phyloP scores from a whole-genome alignment of 1,140 invertebrate genomes.

The Marisa cornuarietis region DNA sequence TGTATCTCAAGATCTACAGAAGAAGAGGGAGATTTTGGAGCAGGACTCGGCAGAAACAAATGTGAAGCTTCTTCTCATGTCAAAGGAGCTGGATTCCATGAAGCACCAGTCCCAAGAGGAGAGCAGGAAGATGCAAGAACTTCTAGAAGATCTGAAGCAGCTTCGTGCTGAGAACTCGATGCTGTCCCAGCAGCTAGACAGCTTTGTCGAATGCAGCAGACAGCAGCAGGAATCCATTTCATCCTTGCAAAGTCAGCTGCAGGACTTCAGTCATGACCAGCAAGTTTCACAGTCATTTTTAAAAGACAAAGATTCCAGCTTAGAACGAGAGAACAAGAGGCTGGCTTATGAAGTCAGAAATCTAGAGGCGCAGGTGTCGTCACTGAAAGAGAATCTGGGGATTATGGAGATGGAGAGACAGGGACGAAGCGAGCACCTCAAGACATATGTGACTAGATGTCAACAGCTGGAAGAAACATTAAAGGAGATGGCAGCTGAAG shows the following conservation, averaged over 20 bases:
- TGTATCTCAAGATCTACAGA: not conserved
- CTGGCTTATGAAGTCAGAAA: conserved; percentile 21
- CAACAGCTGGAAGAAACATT: conserved; percentile 27
- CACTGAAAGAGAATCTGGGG: conserved; percentile 38
- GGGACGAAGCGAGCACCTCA: conserved; percentile 31
- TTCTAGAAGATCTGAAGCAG: conserved; percentile 17
- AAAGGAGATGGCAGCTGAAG: conserved; percentile 23
- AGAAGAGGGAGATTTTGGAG: conserved; percentile 24
- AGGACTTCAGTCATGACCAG: not conserved
- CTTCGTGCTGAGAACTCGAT: conserved; percentile 5
- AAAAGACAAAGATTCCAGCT: not conserved
- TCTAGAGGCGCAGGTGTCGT: conserved; percentile 31
- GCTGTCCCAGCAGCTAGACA: conserved; percentile 16
- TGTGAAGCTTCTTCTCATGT: conserved; percentile 21
- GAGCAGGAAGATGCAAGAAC: conserved; percentile 5
- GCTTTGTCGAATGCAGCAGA: not conserved
- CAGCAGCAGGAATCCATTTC: conserved; percentile 15
- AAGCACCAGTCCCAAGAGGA: conserved; percentile 6
- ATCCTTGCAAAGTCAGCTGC: conserved; percentile 3
- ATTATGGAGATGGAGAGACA: conserved; percentile 36
- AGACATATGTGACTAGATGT: conserved; percentile 2
- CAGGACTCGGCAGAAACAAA: conserved; percentile 23
- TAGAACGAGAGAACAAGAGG: conserved; percentile 14
- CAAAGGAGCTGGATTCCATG: conserved; percentile 19
- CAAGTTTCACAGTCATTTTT: not conserved